Percentiles rank a stretch among this genome's conserved stretches.
These are phyloP conservation scores for Lasioglossum figueresi DNA, from an alignment of 2,888 invertebrate genomes.

Conservation along the genomic window DNA sequence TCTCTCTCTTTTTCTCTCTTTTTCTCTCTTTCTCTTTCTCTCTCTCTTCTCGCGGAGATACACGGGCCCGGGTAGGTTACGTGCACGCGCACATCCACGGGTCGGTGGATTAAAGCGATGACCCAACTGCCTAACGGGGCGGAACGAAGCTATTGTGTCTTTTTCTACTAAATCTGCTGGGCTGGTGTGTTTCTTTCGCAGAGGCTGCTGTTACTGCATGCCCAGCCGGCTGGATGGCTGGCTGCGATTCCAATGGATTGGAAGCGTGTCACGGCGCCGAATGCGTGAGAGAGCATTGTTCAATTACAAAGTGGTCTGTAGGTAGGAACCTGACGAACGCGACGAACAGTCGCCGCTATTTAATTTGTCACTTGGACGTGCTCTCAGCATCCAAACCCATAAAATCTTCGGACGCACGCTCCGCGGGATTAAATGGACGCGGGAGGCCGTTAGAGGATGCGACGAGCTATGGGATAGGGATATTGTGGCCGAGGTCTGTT, in stretches of 20 bases:
- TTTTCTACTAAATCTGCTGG: conserved; percentile 58
- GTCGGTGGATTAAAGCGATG: conserved; percentile 65
- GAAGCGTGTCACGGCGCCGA: conserved; percentile 7
- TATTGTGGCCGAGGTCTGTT: neutral
- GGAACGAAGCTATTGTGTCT: conserved; percentile 59
- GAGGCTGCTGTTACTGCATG: neutral
- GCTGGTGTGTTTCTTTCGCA: conserved; percentile 49
- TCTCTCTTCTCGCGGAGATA: neutral
- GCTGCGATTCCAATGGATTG: conserved; percentile 38
- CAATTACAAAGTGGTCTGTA: conserved; percentile 43
- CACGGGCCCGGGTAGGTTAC: conserved; percentile 4
- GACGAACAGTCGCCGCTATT: conserved; percentile 6
- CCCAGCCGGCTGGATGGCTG: neutral
- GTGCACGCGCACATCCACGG: conserved; percentile 7
- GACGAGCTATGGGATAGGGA: neutral
- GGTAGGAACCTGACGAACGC: conserved; percentile 41
- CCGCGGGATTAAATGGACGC: neutral
- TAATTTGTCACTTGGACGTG: conserved; percentile 31
- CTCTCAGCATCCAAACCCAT: neutral
- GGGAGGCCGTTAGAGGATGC: neutral
- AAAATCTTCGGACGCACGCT: neutral
- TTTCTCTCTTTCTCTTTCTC: neutral
- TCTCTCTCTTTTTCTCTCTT: neutral
- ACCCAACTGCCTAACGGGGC: conserved; percentile 63
- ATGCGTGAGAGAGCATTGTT: conserved; percentile 29